Conservation (phyloP, 2,888 invertebrate species). For the Synergus laeviventris region DNA sequence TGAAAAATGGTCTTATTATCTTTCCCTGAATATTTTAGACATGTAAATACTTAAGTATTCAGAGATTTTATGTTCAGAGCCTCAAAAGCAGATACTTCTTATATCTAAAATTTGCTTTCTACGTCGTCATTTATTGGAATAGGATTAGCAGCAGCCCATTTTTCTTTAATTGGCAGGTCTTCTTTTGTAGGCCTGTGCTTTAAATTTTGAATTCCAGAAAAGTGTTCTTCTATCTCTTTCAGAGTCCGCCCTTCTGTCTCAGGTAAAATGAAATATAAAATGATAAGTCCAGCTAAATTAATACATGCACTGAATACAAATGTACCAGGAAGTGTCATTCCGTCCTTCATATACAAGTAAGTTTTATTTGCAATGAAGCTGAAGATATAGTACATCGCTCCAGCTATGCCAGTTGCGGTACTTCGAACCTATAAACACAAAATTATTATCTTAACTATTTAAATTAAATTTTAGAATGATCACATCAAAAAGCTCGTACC, state of each 20-base stretch:
- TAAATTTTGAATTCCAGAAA: constrained; percentile 79
- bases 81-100: neutral
- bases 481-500: constrained; percentile 50
- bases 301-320: constrained; percentile 84
- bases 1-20: neutral
- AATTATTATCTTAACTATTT: neutral
- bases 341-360: constrained; percentile 82
- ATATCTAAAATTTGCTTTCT: constrained; percentile 68
- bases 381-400: constrained; percentile 86
- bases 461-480: neutral
- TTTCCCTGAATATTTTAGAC: neutral
- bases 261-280: constrained; percentile 84
- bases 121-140: constrained; percentile 66
- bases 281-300: constrained; percentile 80
- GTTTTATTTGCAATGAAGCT: constrained; percentile 86
- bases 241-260: constrained; percentile 90
- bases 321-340: constrained; percentile 83
- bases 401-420: constrained; percentile 84
- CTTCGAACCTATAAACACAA: constrained; percentile 79
- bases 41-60: neutral
- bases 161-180: constrained; percentile 63
- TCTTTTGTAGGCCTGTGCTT: constrained; percentile 66
- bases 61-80: no score
- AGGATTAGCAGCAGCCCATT: constrained; percentile 72
- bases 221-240: constrained; percentile 84